Evolutionary conservation across 1,140 invertebrate species (phyloP), one percentile per base, ranked within the genome.

Genomic region (Caenorhabditis briggsae): DNA sequence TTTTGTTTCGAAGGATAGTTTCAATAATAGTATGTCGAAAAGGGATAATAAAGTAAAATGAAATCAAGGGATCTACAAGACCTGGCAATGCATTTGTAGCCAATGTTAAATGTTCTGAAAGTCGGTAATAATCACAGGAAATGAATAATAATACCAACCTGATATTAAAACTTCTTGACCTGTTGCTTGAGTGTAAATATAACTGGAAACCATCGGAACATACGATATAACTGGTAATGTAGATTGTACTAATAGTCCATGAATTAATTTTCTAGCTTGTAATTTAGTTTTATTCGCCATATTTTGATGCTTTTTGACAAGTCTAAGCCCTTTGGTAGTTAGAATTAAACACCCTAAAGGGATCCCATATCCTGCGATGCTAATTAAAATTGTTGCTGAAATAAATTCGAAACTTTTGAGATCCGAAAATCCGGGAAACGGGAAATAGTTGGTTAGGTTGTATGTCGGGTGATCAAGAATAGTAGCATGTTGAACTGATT

Each of bases 171-270:
- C 64, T 70, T 70, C 64, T 8, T 70, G 11, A 18, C 64, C 64
- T 18, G 64, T 70, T 43, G 33, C 18, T 18, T 70, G 64, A 70
- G 64, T 43, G 8, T 70, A 70, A 43, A 70, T 43, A 70, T 70
- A 70, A 70, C 64, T 70, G 14, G 64, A 43, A 70, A 70, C 64
- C 64, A 70, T 70, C 5, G 64, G 64, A 43, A 70, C 41, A 70
- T 70, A 70, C 46, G 64, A 9, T 18, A 70, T 46, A 70, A 70
- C 64, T 43, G 64, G 64, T 43, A 70, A 18, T 18, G 43, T 70
- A 14, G 64, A 70, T 46, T 70, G 64, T 43, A 70, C 64, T 25
- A 70, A 18, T 3, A 70, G 8, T 46, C 64, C 64, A 46, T 70
- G 41, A 43, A 70, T 70, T 5, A 70, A 18, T 46, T 70, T 70